phyloP scores from a whole-genome alignment of 2,888 invertebrate species.

The Steromphala cineraria region DNA sequence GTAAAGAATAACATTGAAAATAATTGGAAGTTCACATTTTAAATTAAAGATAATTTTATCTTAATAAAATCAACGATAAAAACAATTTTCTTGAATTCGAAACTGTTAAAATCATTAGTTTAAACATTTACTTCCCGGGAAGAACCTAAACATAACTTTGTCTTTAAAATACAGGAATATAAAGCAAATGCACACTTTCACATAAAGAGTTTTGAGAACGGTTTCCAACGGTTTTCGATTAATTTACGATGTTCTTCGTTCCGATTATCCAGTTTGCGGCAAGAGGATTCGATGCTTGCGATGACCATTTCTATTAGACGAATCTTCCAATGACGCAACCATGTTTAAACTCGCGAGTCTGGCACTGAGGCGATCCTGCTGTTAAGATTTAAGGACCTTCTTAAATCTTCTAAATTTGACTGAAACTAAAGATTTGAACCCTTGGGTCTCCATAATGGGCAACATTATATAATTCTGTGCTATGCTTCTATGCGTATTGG shows the following conservation, averaged over 20 bases:
- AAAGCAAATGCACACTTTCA: too few relatives aligned
- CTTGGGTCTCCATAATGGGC: neutral
- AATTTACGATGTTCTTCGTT: neutral
- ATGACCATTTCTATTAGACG: neutral
- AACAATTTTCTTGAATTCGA: too few relatives aligned
- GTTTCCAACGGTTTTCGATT: neutral
- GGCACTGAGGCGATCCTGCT: neutral
- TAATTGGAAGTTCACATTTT: neutral
- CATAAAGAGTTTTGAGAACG: neutral
- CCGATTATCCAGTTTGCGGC: slow-evolving; percentile 7
- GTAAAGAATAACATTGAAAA: neutral
- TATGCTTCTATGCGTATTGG: neutral
- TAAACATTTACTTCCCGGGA: too few relatives aligned
- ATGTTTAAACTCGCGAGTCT: neutral
- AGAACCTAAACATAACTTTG: too few relatives aligned
- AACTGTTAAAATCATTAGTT: too few relatives aligned
- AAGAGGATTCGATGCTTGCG: neutral
- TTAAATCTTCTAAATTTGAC: slow-evolving; percentile 19
- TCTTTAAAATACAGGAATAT: too few relatives aligned
- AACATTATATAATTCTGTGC: neutral
- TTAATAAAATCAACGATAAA: neutral
- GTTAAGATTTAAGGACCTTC: slow-evolving; percentile 17
- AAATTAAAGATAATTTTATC: neutral
- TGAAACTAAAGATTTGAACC: slow-evolving; percentile 7
- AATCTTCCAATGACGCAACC: slow-evolving; percentile 1